Base-by-base conservation (phyloP, 2,888 invertebrate species). In the Campaea margaritaria region DNA sequence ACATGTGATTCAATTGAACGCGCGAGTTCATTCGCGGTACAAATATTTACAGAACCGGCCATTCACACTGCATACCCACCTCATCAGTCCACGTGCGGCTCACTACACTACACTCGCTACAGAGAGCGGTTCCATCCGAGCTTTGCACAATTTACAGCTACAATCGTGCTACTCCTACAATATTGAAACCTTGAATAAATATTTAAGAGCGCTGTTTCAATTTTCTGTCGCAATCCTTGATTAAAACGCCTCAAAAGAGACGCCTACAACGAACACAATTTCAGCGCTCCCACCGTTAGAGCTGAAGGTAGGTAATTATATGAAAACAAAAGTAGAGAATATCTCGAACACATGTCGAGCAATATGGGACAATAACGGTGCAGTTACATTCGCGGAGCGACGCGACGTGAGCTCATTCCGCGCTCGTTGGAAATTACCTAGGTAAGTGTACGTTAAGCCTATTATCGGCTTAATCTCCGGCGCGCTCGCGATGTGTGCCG, bases 21-120 rank as follows among this genome's bases (percentile, higher is more conserved):
- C n/a, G 48, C 39, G 13, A 16, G 47, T 21, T 15, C 31, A 49
- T 38, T 49, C 31, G 49, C 41, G 16, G 52, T 9, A 53, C 53
- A 36, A 54, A 60, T 55, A 41, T 60, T 51, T 60, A 60, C 49
- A 39, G 36, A 42, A 15, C 38, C 44, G 58, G 51, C 42, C 58
- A 21, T 58, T 58, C 52, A 47, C 58, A 47, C 42, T 38, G 43
- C 14, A 11, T 15, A 7, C 11, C 53, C n/a, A n/a, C 36, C 36
- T 42, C n/a, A 36, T 42, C 36, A 36, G 5, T 42, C 39, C 54
- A 47, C 54, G 54, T 46, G 54, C 9, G 0, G 1, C n/a, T 5
- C 7, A 21, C 47, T 21, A 13, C n/a, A 27, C 27, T 9, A 2
- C 45, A 8, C 12, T 8, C 41, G n/a, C n/a, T n/a, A 21, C 43